phyloP scores from a whole-genome alignment of 2,797 vertebrate genomes.

The Triplophysa bombifrons region DNA sequence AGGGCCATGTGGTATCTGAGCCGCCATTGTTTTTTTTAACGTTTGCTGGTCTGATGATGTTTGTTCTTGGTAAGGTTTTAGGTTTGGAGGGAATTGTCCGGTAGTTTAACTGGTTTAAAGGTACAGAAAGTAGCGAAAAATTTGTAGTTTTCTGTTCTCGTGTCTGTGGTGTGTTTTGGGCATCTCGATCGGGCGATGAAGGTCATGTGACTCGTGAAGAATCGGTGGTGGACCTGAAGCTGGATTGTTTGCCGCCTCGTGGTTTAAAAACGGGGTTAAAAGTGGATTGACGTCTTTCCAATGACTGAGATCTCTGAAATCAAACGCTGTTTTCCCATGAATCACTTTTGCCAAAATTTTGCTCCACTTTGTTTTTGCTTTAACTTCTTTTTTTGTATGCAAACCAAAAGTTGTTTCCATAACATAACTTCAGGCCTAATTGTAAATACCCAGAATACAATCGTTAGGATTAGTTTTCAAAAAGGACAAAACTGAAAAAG shows the following conservation, averaged over 20 bases:
- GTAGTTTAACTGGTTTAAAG: conserved; percentile 74
- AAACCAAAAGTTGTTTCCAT: conserved; percentile 79
- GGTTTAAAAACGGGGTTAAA: conserved; percentile 81
- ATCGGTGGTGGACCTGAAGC: conserved; percentile 47
- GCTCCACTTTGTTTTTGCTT: conserved; percentile 62
- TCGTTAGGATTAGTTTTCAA: conserved; percentile 74
- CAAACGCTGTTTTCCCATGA: conserved; percentile 35
- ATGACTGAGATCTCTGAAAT: conserved; percentile 44
- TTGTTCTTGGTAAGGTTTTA: conserved; percentile 37
- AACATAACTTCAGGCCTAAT: conserved; percentile 75
- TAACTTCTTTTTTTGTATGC: conserved; percentile 70
- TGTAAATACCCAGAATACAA: conserved; percentile 81
- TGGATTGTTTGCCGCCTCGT: conserved; percentile 66
- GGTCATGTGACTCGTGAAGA: conserved; percentile 18
- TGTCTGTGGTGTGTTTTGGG: conserved; percentile 7
- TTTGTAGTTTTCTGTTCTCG: conserved; percentile 21
- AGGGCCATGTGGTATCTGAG: conserved; percentile 20
- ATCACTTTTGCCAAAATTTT: conserved; percentile 29
- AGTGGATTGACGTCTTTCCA: conserved; percentile 42
- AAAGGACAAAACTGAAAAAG: conserved; percentile 71
- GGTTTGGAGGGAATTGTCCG: conserved; percentile 54
- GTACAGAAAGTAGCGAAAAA: conserved; percentile 62
- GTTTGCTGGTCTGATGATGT: conserved; percentile 46
- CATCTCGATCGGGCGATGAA: conserved; percentile 12
- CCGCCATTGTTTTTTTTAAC: background rate